Evolutionary conservation across 2,888 invertebrate species (phyloP), one percentile per base, ranked within the genome.

Genomic region (Drosophila formosana): DNA sequence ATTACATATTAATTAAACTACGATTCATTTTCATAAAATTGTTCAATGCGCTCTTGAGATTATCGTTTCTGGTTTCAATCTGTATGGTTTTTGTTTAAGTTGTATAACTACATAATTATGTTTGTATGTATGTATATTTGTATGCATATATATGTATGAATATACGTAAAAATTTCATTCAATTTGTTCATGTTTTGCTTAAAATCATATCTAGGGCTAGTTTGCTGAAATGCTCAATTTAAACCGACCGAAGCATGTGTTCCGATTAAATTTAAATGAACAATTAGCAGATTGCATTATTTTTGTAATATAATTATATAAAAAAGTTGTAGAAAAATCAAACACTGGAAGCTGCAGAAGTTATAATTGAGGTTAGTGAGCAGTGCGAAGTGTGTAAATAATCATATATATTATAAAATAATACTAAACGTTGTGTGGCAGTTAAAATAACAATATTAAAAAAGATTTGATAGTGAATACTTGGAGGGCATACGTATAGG

Each of bases 21-120:
- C 83, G 53, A 43, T 75, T 75, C 75, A 78, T 71, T 75, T 81
- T 73, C 80, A 75, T 85, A 80, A 83, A 84, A 84, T 85, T 84
- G 75, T 78, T 81, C 71, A 83, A 85, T 84, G 79, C 78, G 75
- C 50, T 83, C 69, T 69, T 76, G 80, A 82, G 80, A 81, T 76
- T 75, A 61, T 68, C 75, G 60, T 66, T 66, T 73, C 52, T 64
- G 41, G 25, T 65, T 65, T 52, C 26, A 45, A 61, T 77, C 49
- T 60, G 51, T 66, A 62, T 69, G 46, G 52, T 75, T 71, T 71
- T 3, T 56, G 34, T 57, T 57, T 57, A 55, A 69, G 61, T 75
- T 78, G 71, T 87, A 75, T 82, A 82, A 77, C 73, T 80, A 78
- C 71, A 75, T 82, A 73, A 61, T 75, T 72, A 57, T 73, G 58